A percentile compares a stretch with the other conserved stretches of the same genome.
Evolutionary conservation across 2,888 invertebrate species (phyloP).

Genomic region (Cantharis lateralis): DNA sequence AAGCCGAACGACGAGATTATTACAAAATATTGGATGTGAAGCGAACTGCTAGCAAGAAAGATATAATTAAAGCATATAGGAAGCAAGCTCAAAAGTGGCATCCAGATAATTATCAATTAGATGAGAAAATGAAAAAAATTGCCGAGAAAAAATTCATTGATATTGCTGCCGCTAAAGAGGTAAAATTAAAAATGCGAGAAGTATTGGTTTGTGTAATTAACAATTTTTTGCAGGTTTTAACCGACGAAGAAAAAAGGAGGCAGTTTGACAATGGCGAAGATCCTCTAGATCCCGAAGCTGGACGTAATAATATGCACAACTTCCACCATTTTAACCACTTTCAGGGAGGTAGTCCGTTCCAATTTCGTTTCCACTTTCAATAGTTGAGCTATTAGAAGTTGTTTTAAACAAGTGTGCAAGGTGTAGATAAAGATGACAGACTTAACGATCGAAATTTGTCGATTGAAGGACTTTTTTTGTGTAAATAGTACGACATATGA

Average conservation of each 20-base stretch:
- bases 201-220: not conserved
- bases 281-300: conserved; percentile 94
- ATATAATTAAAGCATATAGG: conserved; percentile 94
- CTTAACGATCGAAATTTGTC: not conserved
- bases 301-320: conserved; percentile 69
- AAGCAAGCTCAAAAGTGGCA: conserved; percentile 99
- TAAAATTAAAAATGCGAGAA: conserved; percentile 48
- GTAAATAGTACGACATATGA: not conserved
- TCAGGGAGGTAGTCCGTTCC: conserved; percentile 82
- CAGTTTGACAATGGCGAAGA: conserved; percentile 95
- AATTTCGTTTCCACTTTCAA: conserved; percentile 93
- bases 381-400: conserved; percentile 62
- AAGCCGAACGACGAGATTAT: conserved; percentile 92
- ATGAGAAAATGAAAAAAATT: conserved; percentile 85
- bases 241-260: conserved; percentile 88
- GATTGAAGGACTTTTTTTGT: not conserved
- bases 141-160: conserved; percentile 99
- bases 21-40: conserved; percentile 96
- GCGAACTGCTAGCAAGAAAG: conserved; percentile 87
- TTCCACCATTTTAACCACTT: conserved; percentile 79
- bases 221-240: conserved; percentile 63
- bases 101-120: conserved; percentile 88
- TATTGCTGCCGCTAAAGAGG: conserved; percentile 98
- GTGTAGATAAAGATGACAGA: not conserved
- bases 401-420: not conserved